phyloP scores from a whole-genome alignment of 1,140 invertebrate genomes.

The Formica selysi region DNA sequence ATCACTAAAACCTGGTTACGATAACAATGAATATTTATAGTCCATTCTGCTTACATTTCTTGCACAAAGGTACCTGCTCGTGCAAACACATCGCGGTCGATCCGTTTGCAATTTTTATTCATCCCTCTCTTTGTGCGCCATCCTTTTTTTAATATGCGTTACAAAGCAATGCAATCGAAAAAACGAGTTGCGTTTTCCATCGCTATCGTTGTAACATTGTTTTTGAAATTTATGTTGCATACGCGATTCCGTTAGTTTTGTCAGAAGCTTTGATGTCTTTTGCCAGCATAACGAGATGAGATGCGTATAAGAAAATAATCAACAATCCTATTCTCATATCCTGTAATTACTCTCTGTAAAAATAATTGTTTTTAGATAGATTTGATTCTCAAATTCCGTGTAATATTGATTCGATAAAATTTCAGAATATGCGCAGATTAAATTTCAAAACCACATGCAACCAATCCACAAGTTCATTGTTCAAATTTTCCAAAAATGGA shows the following conservation, averaged over 20 bases:
- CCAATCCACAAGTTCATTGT: neutral
- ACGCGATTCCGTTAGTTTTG: neutral
- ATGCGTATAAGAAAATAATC: neutral
- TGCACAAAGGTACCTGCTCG: neutral
- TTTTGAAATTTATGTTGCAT: slow-evolving; percentile 8
- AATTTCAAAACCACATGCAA: neutral
- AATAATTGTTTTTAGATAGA: neutral
- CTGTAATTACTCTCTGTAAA: neutral
- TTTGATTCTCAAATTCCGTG: neutral
- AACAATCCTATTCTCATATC: neutral
- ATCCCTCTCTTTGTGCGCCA: neutral
- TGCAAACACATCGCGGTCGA: slow-evolving; percentile 4
- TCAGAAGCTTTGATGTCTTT: neutral
- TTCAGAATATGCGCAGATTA: neutral
- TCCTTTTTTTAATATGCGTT: slow-evolving; percentile 23
- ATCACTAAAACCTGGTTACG: neutral
- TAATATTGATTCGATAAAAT: neutral
- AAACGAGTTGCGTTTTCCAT: neutral
- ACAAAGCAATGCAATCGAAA: slow-evolving; percentile 19
- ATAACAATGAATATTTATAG: slow-evolving; percentile 51
- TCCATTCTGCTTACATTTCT: slow-evolving; percentile 17
- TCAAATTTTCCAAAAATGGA: neutral
- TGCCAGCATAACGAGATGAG: neutral
- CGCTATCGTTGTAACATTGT: neutral
- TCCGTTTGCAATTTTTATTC: slow-evolving; percentile 34